Evolutionary conservation across 2,888 invertebrate species (phyloP), one percentile per base, ranked within the genome.

Genomic region (Folsomia manolachei): DNA sequence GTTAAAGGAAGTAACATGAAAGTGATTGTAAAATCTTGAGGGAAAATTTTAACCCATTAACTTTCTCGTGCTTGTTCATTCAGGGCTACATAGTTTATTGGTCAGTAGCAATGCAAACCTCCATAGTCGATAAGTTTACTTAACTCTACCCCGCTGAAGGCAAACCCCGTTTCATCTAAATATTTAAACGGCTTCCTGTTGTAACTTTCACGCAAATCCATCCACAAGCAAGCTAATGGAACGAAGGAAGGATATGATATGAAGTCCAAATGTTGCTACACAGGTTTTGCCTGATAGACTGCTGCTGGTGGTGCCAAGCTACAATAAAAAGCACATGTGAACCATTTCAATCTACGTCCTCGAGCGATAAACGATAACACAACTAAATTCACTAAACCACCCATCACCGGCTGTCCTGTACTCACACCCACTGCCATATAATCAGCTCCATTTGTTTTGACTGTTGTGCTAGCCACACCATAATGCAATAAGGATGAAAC

Each of bases 141-240:
- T 14, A 39, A 14, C 39, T 9, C 14, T 4, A 39, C 7, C 14
- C 14, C 7, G 39, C 39, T 39, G 39, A 39, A 4, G 39, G 39
- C 39, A 39, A 51, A 51, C 51, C 56, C 21, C 63, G 24, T 63
- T 63, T 26, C 63, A 63, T 27, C 18, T 63, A 63, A 63, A 63
- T 63, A 63, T 63, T 63, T 63, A 63, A 63, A 63, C 26, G 27
- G 63, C 63, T 63, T 27, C 1, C 27, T 27, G 60, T n/a, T 56
- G 19, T n/a, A 56, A 56, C 56, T 56, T 56, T 56, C 21, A n/a
- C 7, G 21, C 56, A 56, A 56, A 56, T 56, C 18, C 56, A 56
- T 56, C 7, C 56, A 56, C n/a, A 7, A n/a, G n/a, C n/a, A n/a
- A n/a, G n/a, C n/a, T n/a, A n/a, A n/a, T n/a, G n/a, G n/a, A n/a